A percentile compares a stretch with the other conserved stretches of the same genome.
Evolutionary conservation across 1,140 invertebrate genomes (phyloP).

Genomic region (Palaemon carinicauda): DNA sequence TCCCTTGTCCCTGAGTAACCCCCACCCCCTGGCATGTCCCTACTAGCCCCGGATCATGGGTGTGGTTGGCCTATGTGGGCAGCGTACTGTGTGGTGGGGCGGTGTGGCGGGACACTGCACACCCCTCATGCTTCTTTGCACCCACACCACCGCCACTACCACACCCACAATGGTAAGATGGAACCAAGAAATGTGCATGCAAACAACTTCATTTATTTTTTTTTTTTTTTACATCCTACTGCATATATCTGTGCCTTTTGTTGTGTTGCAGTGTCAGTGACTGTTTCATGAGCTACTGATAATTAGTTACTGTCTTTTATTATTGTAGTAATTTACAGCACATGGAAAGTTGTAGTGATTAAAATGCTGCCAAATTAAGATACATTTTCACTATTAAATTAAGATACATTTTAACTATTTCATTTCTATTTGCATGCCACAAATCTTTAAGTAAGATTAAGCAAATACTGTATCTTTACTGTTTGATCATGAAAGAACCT

Average conservation of each 20-base stretch:
- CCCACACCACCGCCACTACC: conserved; percentile 52
- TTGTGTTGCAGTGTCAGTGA: background rate
- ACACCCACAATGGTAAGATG: conserved; percentile 55
- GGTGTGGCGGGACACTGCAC: conserved; percentile 50
- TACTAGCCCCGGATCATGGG: conserved; percentile 53
- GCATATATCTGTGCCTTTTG: background rate
- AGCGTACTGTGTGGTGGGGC: conserved; percentile 54
- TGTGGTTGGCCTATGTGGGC: conserved; percentile 52
- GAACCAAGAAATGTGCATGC: conserved; percentile 28
- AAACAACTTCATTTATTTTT: conserved; percentile 15
- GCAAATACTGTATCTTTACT: too few species aligned
- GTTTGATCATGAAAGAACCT: too few species aligned
- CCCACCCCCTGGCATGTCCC: conserved; percentile 32
- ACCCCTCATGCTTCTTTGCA: conserved; percentile 36
- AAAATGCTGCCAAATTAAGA: too few species aligned
- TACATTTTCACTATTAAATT: too few species aligned
- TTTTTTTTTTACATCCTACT: background rate
- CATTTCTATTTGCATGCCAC: too few species aligned
- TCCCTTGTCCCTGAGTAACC: conserved; percentile 34
- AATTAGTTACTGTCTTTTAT: background rate
- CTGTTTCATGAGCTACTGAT: background rate
- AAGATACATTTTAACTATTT: too few species aligned
- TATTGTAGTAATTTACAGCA: too few species aligned
- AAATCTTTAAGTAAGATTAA: too few species aligned
- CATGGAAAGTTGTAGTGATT: too few species aligned